These are phyloP conservation scores for Sarcophilus harrisii DNA, from an alignment of 2,797 vertebrate genomes.

Conservation along the genomic window DNA sequence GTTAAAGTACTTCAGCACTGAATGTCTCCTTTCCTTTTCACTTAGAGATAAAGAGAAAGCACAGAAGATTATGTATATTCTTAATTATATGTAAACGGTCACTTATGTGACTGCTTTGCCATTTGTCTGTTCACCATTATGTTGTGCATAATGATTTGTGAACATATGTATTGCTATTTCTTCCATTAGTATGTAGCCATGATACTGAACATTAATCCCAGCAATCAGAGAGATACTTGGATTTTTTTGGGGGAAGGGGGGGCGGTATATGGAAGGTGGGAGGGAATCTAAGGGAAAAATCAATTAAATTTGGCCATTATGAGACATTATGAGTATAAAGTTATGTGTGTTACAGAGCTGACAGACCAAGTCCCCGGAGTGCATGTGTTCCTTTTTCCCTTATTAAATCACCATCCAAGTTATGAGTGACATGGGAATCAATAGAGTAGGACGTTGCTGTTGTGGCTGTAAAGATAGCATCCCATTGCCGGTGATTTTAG, in stretches of 20 bases:
- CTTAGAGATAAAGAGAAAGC: neutral
- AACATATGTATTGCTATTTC: slow-evolving; percentile 51
- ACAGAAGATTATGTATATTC: slow-evolving; percentile 24
- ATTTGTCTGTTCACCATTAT: neutral
- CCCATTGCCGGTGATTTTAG: neutral
- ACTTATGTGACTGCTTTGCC: slow-evolving; percentile 51
- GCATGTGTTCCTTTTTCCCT: slow-evolving; percentile 10
- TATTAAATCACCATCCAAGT: slow-evolving; percentile 50
- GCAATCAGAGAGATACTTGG: slow-evolving; percentile 17
- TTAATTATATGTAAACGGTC: slow-evolving; percentile 35
- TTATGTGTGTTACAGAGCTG: slow-evolving; percentile 35
- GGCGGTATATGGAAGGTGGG: too few relatives aligned
- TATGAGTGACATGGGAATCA: neutral
- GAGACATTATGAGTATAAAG: slow-evolving; percentile 62
- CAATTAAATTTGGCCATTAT: slow-evolving; percentile 31
- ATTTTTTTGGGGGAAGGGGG: neutral
- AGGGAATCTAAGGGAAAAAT: slow-evolving; percentile 51
- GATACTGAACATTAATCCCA: slow-evolving; percentile 38
- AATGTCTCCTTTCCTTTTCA: neutral
- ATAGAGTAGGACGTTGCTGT: neutral
- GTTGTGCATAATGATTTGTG: slow-evolving; percentile 36
- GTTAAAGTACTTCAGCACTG: neutral
- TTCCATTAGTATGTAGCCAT: neutral
- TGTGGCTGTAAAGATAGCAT: neutral
- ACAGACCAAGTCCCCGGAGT: slow-evolving; percentile 39